A percentile compares a stretch with the other conserved stretches of the same genome.
Conservation (phyloP, 2,888 invertebrate genomes). For the Hydriomena furcata region DNA sequence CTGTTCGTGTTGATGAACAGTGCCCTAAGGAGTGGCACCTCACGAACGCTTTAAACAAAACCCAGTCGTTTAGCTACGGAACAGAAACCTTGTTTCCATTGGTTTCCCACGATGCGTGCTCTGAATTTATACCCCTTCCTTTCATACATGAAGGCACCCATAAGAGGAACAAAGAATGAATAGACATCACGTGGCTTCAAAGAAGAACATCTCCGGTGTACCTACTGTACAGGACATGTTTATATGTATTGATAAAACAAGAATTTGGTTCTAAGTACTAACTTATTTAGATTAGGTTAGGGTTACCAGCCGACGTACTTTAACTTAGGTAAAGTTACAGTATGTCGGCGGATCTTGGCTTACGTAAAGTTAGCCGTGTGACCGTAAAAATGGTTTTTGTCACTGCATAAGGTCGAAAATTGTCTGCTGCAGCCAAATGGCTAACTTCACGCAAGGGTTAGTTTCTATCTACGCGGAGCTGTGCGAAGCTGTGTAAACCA, state of each 20-base stretch:
- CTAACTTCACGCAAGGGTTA: too few relatives aligned
- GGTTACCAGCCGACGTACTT: too few relatives aligned
- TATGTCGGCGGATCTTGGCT: too few relatives aligned
- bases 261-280: conserved; percentile 54
- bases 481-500: too few relatives aligned
- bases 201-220: conserved; percentile 55
- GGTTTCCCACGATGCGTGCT: conserved; percentile 70
- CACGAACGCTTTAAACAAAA: conserved; percentile 57
- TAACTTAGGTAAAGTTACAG: too few relatives aligned
- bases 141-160: conserved; percentile 38
- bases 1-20: not conserved
- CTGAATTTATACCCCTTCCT: conserved; percentile 43
- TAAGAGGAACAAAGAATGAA: conserved; percentile 35
- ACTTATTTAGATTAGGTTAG: too few relatives aligned
- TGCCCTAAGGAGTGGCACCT: conserved; percentile 23
- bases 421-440: too few relatives aligned
- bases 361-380: too few relatives aligned
- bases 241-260: conserved; percentile 51
- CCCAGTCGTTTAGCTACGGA: conserved; percentile 57
- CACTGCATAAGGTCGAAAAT: too few relatives aligned
- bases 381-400: too few relatives aligned
- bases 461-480: too few relatives aligned
- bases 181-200: conserved; percentile 36
- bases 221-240: too few relatives aligned
- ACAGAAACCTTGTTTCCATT: conserved; percentile 65